Percentiles rank a stretch among this genome's conserved stretches.
phyloP scores from a whole-genome alignment of 2,797 vertebrate species.

The Nasua narica region DNA sequence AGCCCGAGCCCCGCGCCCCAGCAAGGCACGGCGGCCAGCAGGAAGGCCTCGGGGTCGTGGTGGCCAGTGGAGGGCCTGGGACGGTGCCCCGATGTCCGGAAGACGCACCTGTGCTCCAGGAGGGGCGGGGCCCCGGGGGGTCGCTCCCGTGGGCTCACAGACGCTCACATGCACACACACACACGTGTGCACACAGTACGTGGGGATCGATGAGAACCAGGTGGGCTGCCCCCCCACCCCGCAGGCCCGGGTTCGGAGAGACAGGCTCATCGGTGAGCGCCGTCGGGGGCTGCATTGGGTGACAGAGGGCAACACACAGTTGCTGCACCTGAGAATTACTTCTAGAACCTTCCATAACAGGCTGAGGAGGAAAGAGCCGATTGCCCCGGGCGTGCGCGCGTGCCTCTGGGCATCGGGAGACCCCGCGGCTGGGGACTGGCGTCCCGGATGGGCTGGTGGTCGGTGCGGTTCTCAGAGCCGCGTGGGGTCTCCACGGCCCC shows the following conservation, averaged over 20 bases:
- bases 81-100: neutral
- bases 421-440: accelerated
- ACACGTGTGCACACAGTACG: neutral
- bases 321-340: neutral
- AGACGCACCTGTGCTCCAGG: no score
- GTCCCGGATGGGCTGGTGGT: accelerated
- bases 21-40: neutral
- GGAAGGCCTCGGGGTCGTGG: neutral
- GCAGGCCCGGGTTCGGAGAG: accelerated
- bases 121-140: no score
- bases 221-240: neutral
- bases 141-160: neutral
- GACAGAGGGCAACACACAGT: neutral
- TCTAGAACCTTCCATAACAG: neutral
- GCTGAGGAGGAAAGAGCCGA: neutral
- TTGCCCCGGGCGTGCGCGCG: accelerated
- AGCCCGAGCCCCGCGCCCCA: accelerated
- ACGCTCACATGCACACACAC: accelerated
- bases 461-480: accelerated
- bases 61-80: neutral
- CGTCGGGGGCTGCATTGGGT: neutral
- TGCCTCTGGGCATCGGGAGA: neutral
- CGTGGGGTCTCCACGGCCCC: neutral
- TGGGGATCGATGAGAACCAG: neutral
- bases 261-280: neutral